A percentile compares a stretch with the other conserved stretches of the same genome.
Evolutionary conservation across 2,113 vertebrate species (phyloP).

Genomic region (Stictonetta naevosa): DNA sequence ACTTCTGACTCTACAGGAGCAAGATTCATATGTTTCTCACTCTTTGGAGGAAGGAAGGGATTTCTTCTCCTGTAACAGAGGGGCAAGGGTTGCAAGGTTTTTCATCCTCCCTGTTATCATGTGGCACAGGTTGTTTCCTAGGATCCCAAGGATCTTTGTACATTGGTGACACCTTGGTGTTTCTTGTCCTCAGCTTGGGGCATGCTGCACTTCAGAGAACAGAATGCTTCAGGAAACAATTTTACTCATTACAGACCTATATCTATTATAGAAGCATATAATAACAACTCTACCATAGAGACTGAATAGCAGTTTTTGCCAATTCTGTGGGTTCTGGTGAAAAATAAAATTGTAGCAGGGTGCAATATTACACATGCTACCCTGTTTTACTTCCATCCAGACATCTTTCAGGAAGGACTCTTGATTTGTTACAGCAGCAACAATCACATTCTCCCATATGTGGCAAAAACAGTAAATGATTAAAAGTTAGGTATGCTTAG

Average conservation of each 20-base stretch:
- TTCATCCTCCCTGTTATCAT: background rate
- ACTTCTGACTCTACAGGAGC: background rate
- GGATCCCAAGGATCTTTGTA: background rate
- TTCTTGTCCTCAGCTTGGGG: background rate
- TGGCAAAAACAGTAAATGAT: background rate
- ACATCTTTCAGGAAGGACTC: background rate
- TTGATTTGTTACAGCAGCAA: background rate
- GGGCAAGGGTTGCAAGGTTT: accelerated
- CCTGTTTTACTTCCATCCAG: background rate
- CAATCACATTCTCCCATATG: background rate
- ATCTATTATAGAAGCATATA: background rate
- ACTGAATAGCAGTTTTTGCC: background rate
- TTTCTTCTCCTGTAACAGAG: background rate
- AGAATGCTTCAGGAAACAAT: background rate
- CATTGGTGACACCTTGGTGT: background rate
- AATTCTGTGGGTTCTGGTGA: background rate
- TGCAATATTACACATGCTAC: background rate
- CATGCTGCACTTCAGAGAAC: background rate
- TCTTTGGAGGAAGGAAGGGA: background rate
- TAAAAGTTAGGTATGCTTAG: background rate
- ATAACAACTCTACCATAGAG: background rate
- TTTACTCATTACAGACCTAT: background rate
- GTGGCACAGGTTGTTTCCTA: background rate
- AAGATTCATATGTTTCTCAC: background rate
- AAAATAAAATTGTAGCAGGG: background rate